phyloP scores from a whole-genome alignment of 2,888 invertebrate genomes.

The Resseliella maxima region DNA sequence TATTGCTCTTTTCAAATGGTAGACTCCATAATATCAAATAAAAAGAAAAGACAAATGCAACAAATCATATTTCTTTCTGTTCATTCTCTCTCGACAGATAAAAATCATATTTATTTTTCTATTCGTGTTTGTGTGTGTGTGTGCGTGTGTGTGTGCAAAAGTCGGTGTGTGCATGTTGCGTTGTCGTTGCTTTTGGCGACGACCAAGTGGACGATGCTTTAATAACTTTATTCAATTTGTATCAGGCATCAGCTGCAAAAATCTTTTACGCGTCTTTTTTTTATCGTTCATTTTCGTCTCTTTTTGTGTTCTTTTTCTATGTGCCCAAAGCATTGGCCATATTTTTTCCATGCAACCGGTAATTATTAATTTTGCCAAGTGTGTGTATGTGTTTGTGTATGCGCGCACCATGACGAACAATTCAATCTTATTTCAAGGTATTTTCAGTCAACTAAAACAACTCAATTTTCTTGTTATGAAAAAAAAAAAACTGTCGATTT shows the following conservation, averaged over 20 bases:
- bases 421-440: not conserved
- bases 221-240: slow-evolving; percentile 54
- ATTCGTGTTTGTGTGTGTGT: not conserved
- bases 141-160: not conserved
- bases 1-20: not conserved
- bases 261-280: slow-evolving; percentile 7
- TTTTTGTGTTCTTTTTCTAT: not conserved
- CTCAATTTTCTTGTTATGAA: slow-evolving; percentile 41
- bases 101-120: slow-evolving; percentile 2
- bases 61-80: not conserved
- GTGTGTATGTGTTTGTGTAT: not conserved
- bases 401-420: not conserved
- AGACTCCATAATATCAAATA: not conserved
- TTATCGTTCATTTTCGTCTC: not conserved
- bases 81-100: not conserved
- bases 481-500: slow-evolving; percentile 49
- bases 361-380: slow-evolving; percentile 10
- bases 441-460: not conserved
- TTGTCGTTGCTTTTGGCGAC: slow-evolving; percentile 6
- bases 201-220: slow-evolving; percentile 41
- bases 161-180: not conserved
- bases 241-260: slow-evolving; percentile 50
- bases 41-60: not conserved
- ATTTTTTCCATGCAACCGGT: slow-evolving; percentile 32
- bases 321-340: slow-evolving; percentile 39